phyloP scores from a whole-genome alignment of 2,888 invertebrate species.

The Hypselothyrea guttata region DNA sequence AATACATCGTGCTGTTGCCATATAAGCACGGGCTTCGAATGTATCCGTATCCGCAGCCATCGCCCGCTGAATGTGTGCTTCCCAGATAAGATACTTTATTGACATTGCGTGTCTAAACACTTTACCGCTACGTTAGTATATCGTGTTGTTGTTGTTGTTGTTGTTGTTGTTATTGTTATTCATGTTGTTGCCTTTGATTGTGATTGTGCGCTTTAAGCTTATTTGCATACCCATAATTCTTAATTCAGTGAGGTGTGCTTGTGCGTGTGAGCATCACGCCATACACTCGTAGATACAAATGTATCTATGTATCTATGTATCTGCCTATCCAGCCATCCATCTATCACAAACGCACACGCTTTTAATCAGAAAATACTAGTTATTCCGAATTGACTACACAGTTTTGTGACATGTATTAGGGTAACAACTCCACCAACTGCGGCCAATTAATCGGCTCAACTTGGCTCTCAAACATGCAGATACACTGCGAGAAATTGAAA shows the following conservation, averaged over 20 bases:
- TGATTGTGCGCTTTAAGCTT: slow-evolving; percentile 76
- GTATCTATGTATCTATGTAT: slow-evolving; percentile 22
- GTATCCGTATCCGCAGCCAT: slow-evolving; percentile 62
- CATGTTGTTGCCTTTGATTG: slow-evolving; percentile 65
- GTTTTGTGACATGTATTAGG: neutral
- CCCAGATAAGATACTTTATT: slow-evolving; percentile 76
- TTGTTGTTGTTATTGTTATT: slow-evolving; percentile 49
- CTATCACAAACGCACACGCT: slow-evolving; percentile 41
- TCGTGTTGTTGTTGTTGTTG: slow-evolving; percentile 37
- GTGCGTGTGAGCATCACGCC: slow-evolving; percentile 42
- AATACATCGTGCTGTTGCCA: slow-evolving; percentile 42
- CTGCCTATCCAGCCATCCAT: too few relatives aligned
- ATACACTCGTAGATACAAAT: slow-evolving; percentile 21
- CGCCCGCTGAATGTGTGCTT: slow-evolving; percentile 50
- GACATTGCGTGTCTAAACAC: slow-evolving; percentile 78
- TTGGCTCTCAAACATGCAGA: neutral
- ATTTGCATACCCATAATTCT: slow-evolving; percentile 74
- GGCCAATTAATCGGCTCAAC: too few relatives aligned
- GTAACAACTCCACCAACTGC: too few relatives aligned
- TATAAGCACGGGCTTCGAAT: slow-evolving; percentile 41
- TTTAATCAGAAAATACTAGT: slow-evolving; percentile 64
- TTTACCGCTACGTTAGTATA: slow-evolving; percentile 65
- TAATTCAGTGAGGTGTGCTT: slow-evolving; percentile 58
- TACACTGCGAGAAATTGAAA: too few relatives aligned
- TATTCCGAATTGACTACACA: slow-evolving; percentile 38